Evolutionary conservation across 1,140 invertebrate genomes (phyloP).

Genomic region (Meteorus sp.): DNA sequence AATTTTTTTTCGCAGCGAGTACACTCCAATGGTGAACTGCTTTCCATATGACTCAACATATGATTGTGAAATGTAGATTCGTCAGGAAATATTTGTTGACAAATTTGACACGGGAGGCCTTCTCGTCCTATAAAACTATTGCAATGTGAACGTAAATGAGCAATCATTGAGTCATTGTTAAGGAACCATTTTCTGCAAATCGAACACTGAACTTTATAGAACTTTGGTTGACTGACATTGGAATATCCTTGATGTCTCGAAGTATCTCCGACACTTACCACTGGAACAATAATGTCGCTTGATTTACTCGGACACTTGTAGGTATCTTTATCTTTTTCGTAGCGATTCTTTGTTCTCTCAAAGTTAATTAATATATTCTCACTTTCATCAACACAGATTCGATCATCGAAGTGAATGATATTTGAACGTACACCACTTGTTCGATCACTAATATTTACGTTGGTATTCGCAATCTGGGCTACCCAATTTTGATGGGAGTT

Average conservation of each 20-base stretch:
- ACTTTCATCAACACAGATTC: neutral
- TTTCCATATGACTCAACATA: constrained; percentile 58
- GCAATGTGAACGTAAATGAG: constrained; percentile 49
- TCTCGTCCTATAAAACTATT: constrained; percentile 32
- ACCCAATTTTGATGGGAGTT: constrained; percentile 50
- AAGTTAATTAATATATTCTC: neutral
- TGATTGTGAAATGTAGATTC: constrained; percentile 58
- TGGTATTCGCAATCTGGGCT: constrained; percentile 41
- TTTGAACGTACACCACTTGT: neutral
- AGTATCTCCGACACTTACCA: constrained; percentile 1
- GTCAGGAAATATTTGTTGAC: constrained; percentile 57
- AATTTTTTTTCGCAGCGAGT: constrained; percentile 61
- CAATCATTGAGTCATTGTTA: constrained; percentile 56
- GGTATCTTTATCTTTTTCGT: constrained; percentile 44
- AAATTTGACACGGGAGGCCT: constrained; percentile 51
- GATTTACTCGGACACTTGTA: constrained; percentile 32
- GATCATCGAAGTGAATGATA: neutral
- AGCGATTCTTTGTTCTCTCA: no score
- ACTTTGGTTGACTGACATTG: constrained; percentile 33
- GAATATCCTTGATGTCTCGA: neutral
- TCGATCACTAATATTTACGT: constrained; percentile 24
- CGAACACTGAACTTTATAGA: constrained; percentile 55
- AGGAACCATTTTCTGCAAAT: constrained; percentile 57
- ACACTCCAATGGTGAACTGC: constrained; percentile 59
- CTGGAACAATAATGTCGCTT: neutral